phyloP scores from a whole-genome alignment of 64 coral and sea anemone genomes.

The Catalaphyllia jardinei region DNA sequence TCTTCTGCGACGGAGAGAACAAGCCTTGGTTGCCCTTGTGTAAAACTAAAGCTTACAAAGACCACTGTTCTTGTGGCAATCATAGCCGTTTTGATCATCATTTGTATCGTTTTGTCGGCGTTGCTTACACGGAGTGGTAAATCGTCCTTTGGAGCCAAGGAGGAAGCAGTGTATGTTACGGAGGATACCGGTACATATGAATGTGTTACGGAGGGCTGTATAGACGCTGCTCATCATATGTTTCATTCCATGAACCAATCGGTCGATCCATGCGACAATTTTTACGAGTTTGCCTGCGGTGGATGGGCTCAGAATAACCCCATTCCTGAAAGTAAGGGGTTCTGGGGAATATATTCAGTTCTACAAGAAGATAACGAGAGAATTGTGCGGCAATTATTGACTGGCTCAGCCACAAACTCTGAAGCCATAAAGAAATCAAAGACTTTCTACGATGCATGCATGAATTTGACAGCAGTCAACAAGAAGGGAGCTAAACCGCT shows the following conservation, averaged over 20 bases:
- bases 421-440: constrained; percentile 40
- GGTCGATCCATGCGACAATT: constrained; percentile 74
- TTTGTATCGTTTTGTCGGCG: constrained; percentile 47
- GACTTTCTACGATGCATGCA: constrained; percentile 83
- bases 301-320: constrained; percentile 77
- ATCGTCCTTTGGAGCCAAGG: no score
- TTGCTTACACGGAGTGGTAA: constrained; percentile 29
- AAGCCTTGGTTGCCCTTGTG: constrained; percentile 11
- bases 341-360: constrained; percentile 84
- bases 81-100: constrained; percentile 39
- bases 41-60: constrained; percentile 13
- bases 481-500: constrained; percentile 47
- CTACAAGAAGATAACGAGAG: constrained; percentile 65
- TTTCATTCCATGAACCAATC: constrained; percentile 60
- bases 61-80: constrained; percentile 38
- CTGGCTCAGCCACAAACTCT: not conserved
- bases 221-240: constrained; percentile 68
- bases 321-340: constrained; percentile 82
- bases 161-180: constrained; percentile 32
- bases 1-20: not conserved
- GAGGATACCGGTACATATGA: no score
- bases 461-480: constrained; percentile 78
- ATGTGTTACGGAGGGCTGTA: constrained; percentile 65
- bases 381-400: constrained; percentile 58
- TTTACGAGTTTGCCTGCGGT: constrained; percentile 88